phyloP scores from a whole-genome alignment of 2,113 vertebrate genomes.

The Bambusicola thoracicus region DNA sequence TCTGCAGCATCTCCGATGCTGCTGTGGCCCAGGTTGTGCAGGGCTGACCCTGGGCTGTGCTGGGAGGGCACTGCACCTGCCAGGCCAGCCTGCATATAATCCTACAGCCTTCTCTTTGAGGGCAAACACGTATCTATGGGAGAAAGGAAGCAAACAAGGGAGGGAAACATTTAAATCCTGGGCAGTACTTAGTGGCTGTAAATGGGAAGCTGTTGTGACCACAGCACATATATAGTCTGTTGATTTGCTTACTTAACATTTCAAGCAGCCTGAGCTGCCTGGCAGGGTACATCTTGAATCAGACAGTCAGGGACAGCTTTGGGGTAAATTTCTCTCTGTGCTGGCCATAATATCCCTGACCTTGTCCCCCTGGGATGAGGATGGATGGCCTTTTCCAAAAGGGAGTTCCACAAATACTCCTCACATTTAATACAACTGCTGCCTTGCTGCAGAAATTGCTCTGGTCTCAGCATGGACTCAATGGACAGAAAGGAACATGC shows the following conservation, averaged over 20 bases:
- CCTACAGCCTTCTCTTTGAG: neutral
- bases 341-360: neutral
- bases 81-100: neutral
- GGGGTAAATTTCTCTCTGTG: neutral
- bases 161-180: neutral
- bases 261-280: neutral
- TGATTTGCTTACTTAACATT: neutral
- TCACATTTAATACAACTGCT: rapidly evolving
- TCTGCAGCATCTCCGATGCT: rapidly evolving
- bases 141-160: neutral
- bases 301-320: neutral
- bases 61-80: neutral
- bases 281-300: neutral
- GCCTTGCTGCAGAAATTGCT: neutral
- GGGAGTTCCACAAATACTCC: neutral
- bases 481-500: neutral
- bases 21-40: rapidly evolving
- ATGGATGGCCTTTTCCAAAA: no score
- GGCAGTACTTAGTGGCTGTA: neutral
- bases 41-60: no score
- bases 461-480: rapidly evolving
- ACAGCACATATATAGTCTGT: neutral
- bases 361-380: neutral
- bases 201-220: neutral
- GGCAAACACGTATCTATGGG: neutral